Conservation (phyloP, 1,140 invertebrate genomes). For the Diabrotica virgifera region DNA sequence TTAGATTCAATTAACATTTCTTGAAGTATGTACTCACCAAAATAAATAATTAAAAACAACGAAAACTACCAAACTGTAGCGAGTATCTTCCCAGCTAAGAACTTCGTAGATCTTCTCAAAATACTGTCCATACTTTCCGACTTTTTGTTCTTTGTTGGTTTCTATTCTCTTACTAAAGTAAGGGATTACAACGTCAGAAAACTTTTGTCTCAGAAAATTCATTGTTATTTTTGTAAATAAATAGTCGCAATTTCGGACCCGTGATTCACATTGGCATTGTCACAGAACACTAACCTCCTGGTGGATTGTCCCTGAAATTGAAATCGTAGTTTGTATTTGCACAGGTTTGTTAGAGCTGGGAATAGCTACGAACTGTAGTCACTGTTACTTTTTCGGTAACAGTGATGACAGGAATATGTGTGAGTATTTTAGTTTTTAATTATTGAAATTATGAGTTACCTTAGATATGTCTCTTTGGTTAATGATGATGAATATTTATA, state of each 20-base stretch:
- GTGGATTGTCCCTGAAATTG: too few species aligned
- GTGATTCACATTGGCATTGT: neutral
- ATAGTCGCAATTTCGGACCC: neutral
- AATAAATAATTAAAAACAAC: conserved; percentile 26
- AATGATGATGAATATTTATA: too few species aligned
- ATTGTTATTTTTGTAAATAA: neutral
- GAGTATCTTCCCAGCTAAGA: conserved; percentile 30
- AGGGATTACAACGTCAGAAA: neutral
- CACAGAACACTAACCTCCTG: too few species aligned
- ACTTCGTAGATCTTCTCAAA: conserved; percentile 28
- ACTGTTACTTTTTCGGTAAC: too few species aligned
- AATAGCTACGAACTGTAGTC: too few species aligned
- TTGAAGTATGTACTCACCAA: conserved; percentile 16
- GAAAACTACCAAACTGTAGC: conserved; percentile 19
- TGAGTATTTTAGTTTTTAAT: too few species aligned
- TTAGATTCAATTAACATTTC: too few species aligned
- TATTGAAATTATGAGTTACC: too few species aligned
- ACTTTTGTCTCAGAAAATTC: conserved; percentile 7
- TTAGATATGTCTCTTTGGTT: too few species aligned
- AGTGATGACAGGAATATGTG: too few species aligned
- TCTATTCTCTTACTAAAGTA: conserved; percentile 1
- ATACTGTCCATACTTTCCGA: conserved; percentile 28
- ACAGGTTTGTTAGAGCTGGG: too few species aligned
- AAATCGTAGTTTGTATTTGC: too few species aligned
- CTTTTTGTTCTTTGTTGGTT: conserved; percentile 19